These are phyloP conservation scores for Numenius phaeopus DNA, from an alignment of 2,797 vertebrate species.

Conservation along the genomic window DNA sequence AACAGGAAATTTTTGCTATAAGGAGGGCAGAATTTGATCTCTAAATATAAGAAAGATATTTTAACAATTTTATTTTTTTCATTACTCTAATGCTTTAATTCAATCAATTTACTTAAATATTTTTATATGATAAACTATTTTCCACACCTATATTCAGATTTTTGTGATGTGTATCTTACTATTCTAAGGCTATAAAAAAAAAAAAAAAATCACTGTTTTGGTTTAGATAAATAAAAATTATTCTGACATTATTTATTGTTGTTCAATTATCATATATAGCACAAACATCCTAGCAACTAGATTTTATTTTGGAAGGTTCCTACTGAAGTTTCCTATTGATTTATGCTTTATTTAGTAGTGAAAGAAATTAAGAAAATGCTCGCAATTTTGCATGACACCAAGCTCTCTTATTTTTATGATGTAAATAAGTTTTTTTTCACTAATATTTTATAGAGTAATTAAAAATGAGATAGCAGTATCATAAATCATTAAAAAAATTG, in stretches of 20 bases:
- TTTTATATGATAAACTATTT: neutral
- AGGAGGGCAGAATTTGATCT: neutral
- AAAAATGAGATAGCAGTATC: neutral
- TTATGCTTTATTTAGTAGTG: neutral
- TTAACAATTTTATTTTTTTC: neutral
- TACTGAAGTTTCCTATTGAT: neutral
- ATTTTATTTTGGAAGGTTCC: neutral
- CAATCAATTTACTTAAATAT: neutral
- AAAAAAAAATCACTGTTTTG: neutral
- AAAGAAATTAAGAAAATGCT: neutral
- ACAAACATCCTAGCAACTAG: neutral
- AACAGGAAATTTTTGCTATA: neutral
- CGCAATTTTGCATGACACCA: neutral
- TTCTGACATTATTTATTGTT: neutral
- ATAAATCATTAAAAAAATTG: neutral
- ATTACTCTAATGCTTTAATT: neutral
- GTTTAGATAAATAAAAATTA: neutral
- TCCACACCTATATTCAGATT: neutral
- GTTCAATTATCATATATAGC: neutral
- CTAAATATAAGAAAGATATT: neutral
- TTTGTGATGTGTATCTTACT: neutral
- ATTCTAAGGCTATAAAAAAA: neutral
- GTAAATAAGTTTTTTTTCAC: neutral
- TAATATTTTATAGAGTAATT: neutral
- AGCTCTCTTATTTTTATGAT: neutral